phyloP scores from a whole-genome alignment of 2,888 invertebrate species.

The Autographa pulchrina region DNA sequence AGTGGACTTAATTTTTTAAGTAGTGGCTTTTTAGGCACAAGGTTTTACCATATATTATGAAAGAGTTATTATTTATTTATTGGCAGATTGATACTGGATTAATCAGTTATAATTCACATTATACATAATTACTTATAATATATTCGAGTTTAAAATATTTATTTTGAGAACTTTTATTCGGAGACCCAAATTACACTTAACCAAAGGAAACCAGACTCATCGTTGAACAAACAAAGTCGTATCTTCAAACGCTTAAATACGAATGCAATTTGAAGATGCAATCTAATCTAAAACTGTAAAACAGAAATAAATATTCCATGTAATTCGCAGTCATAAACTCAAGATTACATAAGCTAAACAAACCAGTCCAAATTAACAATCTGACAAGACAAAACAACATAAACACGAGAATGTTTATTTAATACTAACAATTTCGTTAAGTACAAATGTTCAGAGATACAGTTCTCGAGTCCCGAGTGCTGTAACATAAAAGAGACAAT shows the following conservation, averaged over 20 bases:
- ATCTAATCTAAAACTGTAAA: background rate
- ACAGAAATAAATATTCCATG: background rate
- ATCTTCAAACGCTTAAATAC: too few species aligned
- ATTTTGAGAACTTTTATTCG: too few species aligned
- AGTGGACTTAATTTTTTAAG: background rate
- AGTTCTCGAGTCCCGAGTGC: background rate
- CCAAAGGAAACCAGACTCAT: background rate
- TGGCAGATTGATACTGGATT: too few species aligned
- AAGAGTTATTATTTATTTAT: too few species aligned
- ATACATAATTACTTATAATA: too few species aligned
- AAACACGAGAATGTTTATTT: background rate
- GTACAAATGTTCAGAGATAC: slow-evolving; percentile 13
- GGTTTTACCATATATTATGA: too few species aligned
- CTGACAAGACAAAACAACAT: background rate
- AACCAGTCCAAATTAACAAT: background rate
- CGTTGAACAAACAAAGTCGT: background rate
- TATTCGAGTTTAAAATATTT: too few species aligned
- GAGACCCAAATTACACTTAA: too few species aligned
- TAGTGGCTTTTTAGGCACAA: background rate
- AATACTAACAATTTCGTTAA: background rate
- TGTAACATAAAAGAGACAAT: slow-evolving; percentile 37
- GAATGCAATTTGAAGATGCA: background rate
- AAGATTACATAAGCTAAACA: background rate
- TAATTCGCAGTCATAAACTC: background rate
- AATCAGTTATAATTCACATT: too few species aligned